Conservation (phyloP, 30 jellyfish, hydroid and myxozoan species). For the Pelagia noctiluca region DNA sequence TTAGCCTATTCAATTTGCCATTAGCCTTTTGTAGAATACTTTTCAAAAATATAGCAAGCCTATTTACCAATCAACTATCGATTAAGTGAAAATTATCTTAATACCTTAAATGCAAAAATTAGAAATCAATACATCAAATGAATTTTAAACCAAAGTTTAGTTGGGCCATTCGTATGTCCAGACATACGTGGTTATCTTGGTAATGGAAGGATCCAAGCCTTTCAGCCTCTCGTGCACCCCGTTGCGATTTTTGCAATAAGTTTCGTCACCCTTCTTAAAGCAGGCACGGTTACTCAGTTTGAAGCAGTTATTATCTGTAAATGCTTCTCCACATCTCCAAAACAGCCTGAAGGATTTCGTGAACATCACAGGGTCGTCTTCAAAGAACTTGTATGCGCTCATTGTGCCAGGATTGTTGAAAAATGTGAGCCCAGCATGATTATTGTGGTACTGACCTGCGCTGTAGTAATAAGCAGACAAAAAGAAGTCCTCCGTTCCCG, state of each 20-base stretch:
- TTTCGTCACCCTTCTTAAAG: constrained; percentile 15
- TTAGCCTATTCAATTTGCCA: too few relatives aligned
- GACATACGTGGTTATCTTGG: constrained; percentile 79
- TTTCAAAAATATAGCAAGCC: too few relatives aligned
- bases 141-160: too few relatives aligned
- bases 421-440: constrained; percentile 84
- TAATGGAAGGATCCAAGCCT: constrained; percentile 12
- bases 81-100: too few relatives aligned
- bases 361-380: constrained; percentile 79
- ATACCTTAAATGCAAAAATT: too few relatives aligned
- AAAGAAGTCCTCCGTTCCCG: constrained; percentile 93
- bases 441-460: constrained; percentile 78
- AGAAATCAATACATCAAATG: too few relatives aligned
- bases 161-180: constrained; percentile 91
- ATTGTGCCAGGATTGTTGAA: constrained; percentile 76
- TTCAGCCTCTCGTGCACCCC: constrained; percentile 9
- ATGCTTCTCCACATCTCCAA: constrained; percentile 87
- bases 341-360: constrained; percentile 64
- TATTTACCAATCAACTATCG: too few relatives aligned
- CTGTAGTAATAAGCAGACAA: constrained; percentile 80
- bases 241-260: constrained; percentile 25
- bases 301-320: constrained; percentile 47
- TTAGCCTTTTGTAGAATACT: too few relatives aligned
- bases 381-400: constrained; percentile 93
- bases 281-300: constrained; percentile 48